Evolutionary conservation across 2,797 vertebrate species (phyloP), one percentile per base, ranked within the genome.

Genomic region (Microctenopoma stevenorrisi): DNA sequence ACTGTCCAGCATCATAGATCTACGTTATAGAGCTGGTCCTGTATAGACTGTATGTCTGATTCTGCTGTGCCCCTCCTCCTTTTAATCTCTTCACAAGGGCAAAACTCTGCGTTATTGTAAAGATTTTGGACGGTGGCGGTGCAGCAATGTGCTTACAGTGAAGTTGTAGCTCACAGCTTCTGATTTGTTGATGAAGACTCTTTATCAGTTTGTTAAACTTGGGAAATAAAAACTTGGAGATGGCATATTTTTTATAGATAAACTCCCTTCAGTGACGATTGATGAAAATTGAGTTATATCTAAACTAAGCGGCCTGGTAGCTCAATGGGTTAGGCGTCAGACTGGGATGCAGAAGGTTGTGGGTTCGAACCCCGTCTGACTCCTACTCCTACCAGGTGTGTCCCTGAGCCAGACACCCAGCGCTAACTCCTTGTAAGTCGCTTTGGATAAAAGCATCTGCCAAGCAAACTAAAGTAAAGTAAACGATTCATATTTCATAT

Each of bases 1-100:
- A 62, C 88, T 74, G 82, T 85, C 84, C 68, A 52, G 62, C 80
- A 61, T 72, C 81, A 83, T 86, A 88, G 74, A 89, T 89, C 88
- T 82, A 83, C 78, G 83, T 89, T 88, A 88, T 78, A 81, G 69
- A 83, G 73, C 55, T 33, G 60, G 58, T 76, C 81, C 82, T 68
- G 64, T 70, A 61, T 15, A 64, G 84, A 66, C 78, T 82, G 83
- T 85, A 85, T 78, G 50, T 81, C 76, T 76, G 79, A 86, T 88
- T 87, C 81, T 68, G 76, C 10, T 18, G 44, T 54, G 50, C 51
- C 44, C 38, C 16, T 46, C 33, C 43, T 54, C 66, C 51, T 59
- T 68, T 26, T 59, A 54, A 26, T 61, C 54, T 64, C 64, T 26
- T 74, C 60, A 80, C 88, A 87, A 89, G 86, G 88, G 67, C 86